Base-by-base conservation (phyloP, 2,797 vertebrate genomes). In the Hafferia zeledoni region DNA sequence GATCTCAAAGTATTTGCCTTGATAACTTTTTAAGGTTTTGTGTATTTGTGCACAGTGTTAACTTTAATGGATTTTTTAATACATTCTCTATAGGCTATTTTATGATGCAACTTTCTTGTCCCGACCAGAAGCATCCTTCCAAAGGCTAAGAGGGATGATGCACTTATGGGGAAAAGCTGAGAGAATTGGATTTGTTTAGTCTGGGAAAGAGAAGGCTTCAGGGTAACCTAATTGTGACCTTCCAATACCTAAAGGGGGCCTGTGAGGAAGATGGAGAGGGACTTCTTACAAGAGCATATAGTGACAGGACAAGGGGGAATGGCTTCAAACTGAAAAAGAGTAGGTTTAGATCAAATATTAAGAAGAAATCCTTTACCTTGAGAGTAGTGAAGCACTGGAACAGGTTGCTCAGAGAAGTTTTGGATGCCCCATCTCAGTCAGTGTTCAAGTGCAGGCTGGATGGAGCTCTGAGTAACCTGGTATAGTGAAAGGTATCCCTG, bases 341-440 rank as follows among this genome's bases (percentile, higher is more conserved):
- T 8, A 41, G 3, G 11, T 47, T 61, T 47, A 30, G 14, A 35
- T 55, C 14, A 25, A 20, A 13, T 47, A 63, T 23, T 31, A 70
- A 13, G 35, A 23, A 49, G 25, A 41, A 70, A 56, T 63, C 14
- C 17, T 25, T 47, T 13, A 14, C 47, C 27, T 4, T 31, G 30
- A 35, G 25, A 3, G 11, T 8, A 15, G 11, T 23, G 35, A 61
- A 7, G 10, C 35, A 16, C 25, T 15, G 56, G 17, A 22, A 43
- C 31, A 35, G 10, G 13, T 7, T 63, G 7, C 14, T 49, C 33
- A 70, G 49, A 23, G 53, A 57, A 46, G 27, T 1, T 49, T 17
- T 27, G 14, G 8, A 27, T 27, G 3, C 5, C 4, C 23, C 31
- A 35, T 13, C 1, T 0, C 22, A 27, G 19, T 4, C 9, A 49